phyloP scores from a whole-genome alignment of 2,113 vertebrate genomes.

The Nyctereutes procyonoides region DNA sequence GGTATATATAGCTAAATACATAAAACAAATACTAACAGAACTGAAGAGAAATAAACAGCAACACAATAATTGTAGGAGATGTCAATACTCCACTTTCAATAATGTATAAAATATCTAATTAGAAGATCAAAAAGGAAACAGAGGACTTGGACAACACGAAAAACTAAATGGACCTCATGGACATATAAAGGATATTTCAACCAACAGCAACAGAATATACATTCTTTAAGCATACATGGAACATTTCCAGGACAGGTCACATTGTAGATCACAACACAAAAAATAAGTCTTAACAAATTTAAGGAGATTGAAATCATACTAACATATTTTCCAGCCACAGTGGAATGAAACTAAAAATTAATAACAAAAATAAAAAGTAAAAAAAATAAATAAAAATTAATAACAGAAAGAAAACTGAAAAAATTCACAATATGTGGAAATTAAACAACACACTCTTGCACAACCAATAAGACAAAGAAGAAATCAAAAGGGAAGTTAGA shows the following conservation, averaged over 20 bases:
- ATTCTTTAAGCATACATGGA: not conserved
- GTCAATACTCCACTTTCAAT: not conserved
- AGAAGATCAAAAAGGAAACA: not conserved
- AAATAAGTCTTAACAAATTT: not conserved
- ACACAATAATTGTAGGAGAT: not conserved
- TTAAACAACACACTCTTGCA: not conserved
- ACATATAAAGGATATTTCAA: not conserved
- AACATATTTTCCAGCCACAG: not conserved
- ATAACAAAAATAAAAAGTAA: not conserved
- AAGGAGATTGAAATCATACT: not conserved
- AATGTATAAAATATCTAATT: not conserved
- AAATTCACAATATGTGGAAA: not conserved
- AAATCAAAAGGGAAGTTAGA: not conserved
- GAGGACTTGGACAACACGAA: not conserved
- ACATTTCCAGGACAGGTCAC: not conserved
- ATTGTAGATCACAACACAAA: not conserved
- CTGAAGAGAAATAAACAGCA: not conserved
- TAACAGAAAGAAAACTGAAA: not conserved
- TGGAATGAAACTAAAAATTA: not conserved
- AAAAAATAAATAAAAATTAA: not conserved
- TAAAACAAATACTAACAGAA: not conserved
- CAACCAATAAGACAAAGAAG: not conserved
- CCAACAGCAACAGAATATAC: not conserved
- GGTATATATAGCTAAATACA: not conserved
- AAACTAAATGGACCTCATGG: not conserved